Evolutionary conservation across 2,113 vertebrate species (phyloP).

Genomic region (Syrmaticus mikado): DNA sequence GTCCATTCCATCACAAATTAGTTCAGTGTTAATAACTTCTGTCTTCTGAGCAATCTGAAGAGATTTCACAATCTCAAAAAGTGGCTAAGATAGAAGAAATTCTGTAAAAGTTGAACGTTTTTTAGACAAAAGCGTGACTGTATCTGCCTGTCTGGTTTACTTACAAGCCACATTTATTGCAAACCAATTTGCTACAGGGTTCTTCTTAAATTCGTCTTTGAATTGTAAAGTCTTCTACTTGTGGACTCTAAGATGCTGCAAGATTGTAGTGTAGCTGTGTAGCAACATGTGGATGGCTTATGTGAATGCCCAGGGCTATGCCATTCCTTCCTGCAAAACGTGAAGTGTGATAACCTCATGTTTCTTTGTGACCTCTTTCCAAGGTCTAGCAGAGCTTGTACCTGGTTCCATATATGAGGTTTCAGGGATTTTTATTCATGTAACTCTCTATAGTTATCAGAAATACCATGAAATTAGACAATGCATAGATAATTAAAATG

Average conservation of each 20-base stretch:
- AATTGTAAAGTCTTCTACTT: neutral
- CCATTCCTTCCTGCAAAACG: neutral
- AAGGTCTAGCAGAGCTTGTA: neutral
- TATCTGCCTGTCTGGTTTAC: neutral
- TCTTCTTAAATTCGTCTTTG: neutral
- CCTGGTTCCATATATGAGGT: neutral
- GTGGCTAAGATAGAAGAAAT: neutral
- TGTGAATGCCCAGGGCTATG: neutral
- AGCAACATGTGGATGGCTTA: neutral
- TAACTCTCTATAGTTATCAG: neutral
- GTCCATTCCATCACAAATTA: conserved; percentile 8
- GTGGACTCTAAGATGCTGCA: neutral
- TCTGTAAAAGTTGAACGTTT: neutral
- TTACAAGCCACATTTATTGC: too few relatives aligned
- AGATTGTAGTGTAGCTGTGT: neutral
- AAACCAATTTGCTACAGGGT: neutral
- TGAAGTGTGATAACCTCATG: neutral
- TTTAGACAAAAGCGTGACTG: neutral
- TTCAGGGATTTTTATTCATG: neutral
- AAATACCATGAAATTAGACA: neutral
- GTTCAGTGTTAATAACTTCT: neutral
- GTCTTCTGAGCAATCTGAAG: conserved; percentile 14
- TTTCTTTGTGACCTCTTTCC: neutral
- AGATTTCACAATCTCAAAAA: conserved; percentile 30
- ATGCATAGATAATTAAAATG: neutral